phyloP scores from a whole-genome alignment of 2,888 invertebrate genomes.

The Anoplius nigerrimus region DNA sequence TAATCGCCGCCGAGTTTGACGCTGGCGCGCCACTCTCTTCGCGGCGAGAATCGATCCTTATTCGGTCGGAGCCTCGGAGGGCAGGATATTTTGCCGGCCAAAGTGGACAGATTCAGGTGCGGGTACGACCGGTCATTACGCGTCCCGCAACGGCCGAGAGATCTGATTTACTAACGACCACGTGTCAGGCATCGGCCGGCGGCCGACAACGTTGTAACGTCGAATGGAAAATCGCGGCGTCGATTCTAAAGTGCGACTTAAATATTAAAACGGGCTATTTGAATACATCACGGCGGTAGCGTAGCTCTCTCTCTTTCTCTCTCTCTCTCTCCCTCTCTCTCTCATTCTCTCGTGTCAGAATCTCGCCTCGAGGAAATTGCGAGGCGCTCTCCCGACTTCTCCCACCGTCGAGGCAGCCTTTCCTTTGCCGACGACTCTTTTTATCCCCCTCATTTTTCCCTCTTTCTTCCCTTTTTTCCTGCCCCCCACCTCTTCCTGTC shows the following conservation, averaged over 20 bases:
- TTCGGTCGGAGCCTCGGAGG: too few species aligned
- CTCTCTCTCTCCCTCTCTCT: neutral
- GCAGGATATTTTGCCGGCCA: too few species aligned
- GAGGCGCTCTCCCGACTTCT: neutral
- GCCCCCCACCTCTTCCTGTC: too few species aligned
- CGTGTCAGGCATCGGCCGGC: neutral
- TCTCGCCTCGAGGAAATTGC: constrained; percentile 7
- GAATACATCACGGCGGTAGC: neutral
- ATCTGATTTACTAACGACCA: constrained; percentile 3
- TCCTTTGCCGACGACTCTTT: neutral
- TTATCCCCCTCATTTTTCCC: neutral
- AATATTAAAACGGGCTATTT: neutral
- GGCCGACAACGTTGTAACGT: neutral
- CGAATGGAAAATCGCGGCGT: constrained; percentile 1
- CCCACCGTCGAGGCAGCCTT: too few species aligned
- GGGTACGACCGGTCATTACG: neutral
- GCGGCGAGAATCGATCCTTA: too few species aligned
- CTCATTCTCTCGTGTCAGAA: neutral
- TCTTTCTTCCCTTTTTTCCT: neutral
- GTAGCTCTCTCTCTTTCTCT: too few species aligned
- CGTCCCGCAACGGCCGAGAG: neutral
- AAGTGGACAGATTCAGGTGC: too few species aligned
- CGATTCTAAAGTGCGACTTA: constrained; percentile 3
- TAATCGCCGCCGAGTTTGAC: too few species aligned
- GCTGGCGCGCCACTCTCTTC: too few species aligned